Base-by-base conservation (phyloP, 2,113 vertebrate genomes). In the Callionymus lyra region DNA sequence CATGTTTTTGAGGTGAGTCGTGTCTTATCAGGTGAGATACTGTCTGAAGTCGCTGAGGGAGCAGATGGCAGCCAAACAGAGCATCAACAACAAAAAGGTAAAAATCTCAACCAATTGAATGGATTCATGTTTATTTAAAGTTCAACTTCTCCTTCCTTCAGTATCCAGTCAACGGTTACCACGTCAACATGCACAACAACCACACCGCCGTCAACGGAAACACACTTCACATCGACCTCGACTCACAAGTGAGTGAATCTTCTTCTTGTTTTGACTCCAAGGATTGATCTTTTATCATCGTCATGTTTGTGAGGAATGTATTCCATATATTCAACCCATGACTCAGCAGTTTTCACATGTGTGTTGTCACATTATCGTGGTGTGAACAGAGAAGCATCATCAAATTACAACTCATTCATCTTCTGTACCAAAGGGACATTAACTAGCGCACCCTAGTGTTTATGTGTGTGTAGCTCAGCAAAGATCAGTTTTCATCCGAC, bases 41-140 rank as follows among this genome's bases (percentile, higher is more conserved):
- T 86, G 83, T 66, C 70, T 87, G 68, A 86, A 85, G 69, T 71
- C 72, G 16, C 68, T 87, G 47, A 74, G 84, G 19, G 70, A 85
- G 58, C 84, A 86, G 76, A 87, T 87, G 84, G 84, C 80, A 6
- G 74, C 82, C 45, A 77, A 84, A 47, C 72, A 85, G 47, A 81
- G 75, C 44, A 54, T 19, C 1, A 78, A 61, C 53, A 76, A 64
- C 59, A 76, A 68, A 47, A 74, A 73, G 72, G 82, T 83, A 18
- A 17, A 15, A 17, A 10, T 2, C 4, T 27, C 8, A n/a, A n/a
- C n/a, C n/a, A n/a, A n/a, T n/a, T n/a, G n/a, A n/a, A n/a, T n/a
- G n/a, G n/a, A n/a, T n/a, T n/a, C n/a, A n/a, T n/a, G n/a, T n/a
- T n/a, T n/a, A n/a, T n/a, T n/a, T n/a, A n/a, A n/a, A n/a, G n/a